Evolutionary conservation across 1,140 invertebrate species (phyloP).

Genomic region (Anthonomus grandis): DNA sequence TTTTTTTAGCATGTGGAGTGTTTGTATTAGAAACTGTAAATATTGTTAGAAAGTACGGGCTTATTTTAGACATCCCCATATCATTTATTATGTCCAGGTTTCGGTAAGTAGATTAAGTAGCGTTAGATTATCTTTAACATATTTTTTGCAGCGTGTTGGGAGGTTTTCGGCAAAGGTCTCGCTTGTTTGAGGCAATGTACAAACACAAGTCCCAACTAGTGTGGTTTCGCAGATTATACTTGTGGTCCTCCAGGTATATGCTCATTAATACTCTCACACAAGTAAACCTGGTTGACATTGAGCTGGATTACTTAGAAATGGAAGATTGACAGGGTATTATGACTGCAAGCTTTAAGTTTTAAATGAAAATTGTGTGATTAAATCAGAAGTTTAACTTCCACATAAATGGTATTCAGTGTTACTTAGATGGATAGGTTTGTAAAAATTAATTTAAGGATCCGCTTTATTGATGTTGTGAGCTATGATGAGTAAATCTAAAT

Average conservation of each 20-base stretch:
- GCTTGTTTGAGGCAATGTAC: slow-evolving; percentile 74
- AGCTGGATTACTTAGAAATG: slow-evolving; percentile 66
- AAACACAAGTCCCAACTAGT: slow-evolving; percentile 84
- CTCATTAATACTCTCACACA: slow-evolving; percentile 81
- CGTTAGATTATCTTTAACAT: neutral
- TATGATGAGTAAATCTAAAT: no score
- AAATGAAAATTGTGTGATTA: no score
- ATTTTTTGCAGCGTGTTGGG: slow-evolving; percentile 58
- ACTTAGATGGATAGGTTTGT: no score
- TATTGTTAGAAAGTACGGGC: slow-evolving; percentile 82
- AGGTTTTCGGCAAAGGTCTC: slow-evolving; percentile 54
- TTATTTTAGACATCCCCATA: slow-evolving; percentile 76
- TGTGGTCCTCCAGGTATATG: slow-evolving; percentile 87
- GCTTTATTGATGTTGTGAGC: no score
- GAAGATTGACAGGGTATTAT: no score
- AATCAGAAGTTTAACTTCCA: no score
- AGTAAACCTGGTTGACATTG: slow-evolving; percentile 67
- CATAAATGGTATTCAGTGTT: no score
- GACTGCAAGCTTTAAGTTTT: no score
- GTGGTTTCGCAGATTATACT: slow-evolving; percentile 89
- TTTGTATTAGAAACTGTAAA: slow-evolving; percentile 81
- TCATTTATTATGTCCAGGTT: slow-evolving; percentile 71
- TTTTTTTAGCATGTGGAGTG: slow-evolving; percentile 70
- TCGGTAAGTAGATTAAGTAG: slow-evolving; percentile 55
- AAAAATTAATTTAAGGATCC: no score